Conservation (phyloP, 2,888 invertebrate genomes). For the Sminthurides aquaticus region DNA sequence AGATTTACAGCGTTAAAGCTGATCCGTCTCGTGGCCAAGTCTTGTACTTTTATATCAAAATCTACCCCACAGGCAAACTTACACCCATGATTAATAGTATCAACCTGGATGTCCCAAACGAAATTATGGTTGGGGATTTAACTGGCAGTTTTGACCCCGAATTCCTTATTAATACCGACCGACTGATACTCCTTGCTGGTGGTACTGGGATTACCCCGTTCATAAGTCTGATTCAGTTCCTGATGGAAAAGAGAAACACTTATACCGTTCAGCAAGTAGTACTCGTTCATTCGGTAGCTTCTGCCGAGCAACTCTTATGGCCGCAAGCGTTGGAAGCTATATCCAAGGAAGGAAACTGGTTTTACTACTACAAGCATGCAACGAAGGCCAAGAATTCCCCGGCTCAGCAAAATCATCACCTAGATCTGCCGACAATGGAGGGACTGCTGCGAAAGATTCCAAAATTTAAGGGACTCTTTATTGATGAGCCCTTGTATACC, state of each 20-base stretch:
- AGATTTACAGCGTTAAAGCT: background rate
- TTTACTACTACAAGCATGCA: slow-evolving; percentile 8
- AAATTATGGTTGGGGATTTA: background rate
- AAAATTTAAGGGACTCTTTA: background rate
- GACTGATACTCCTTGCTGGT: slow-evolving; percentile 12
- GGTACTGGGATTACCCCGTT: slow-evolving; percentile 18
- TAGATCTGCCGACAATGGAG: background rate
- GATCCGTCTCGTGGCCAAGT: slow-evolving; percentile 7
- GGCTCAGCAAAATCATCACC: background rate
- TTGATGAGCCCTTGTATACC: background rate
- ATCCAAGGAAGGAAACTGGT: background rate
- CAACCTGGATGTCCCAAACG: background rate
- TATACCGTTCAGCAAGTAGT: slow-evolving; percentile 13
- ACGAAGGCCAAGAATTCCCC: background rate
- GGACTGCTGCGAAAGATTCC: background rate
- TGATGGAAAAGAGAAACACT: slow-evolving; percentile 1
- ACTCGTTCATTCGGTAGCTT: background rate
- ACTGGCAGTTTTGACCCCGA: slow-evolving; percentile 15
- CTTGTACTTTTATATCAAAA: slow-evolving; percentile 12
- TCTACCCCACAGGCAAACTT: background rate
- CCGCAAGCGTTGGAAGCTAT: slow-evolving; percentile 9
- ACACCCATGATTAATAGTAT: slow-evolving; percentile 5
- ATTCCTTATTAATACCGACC: slow-evolving; percentile 3
- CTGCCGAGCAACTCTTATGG: slow-evolving; percentile 2
- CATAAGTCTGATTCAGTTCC: slow-evolving; percentile 7